Evolutionary conservation across 2,113 vertebrate species (phyloP).

Genomic region (Loxodonta africana): DNA sequence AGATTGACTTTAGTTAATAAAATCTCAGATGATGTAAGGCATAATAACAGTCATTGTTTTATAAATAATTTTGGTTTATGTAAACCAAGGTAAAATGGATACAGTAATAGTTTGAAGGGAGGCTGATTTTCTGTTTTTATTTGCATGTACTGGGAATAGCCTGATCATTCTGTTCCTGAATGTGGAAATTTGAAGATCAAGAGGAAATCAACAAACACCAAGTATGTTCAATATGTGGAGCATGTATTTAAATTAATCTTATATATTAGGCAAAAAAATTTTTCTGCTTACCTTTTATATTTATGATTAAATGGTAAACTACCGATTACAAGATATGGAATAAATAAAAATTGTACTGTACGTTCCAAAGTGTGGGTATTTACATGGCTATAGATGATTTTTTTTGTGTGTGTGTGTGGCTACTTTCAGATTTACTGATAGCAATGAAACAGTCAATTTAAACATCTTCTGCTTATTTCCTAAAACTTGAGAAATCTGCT

Average conservation of each 20-base stretch:
- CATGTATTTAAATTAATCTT: background rate
- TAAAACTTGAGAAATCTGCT: constrained; percentile 13
- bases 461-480: background rate
- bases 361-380: background rate
- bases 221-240: background rate
- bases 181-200: background rate
- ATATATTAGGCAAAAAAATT: background rate
- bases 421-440: constrained; percentile 16
- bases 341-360: background rate
- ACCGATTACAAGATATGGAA: background rate
- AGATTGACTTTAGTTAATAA: background rate
- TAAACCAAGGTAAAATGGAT: background rate
- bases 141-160: background rate
- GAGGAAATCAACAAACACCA: background rate
- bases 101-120: background rate
- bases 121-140: background rate
- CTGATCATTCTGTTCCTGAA: background rate
- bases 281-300: background rate
- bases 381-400: background rate
- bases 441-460: background rate
- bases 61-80: background rate
- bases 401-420: background rate
- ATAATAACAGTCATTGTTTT: background rate
- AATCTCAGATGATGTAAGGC: background rate
- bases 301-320: background rate